Conservation (phyloP, 30 jellyfish, hydroid and myxozoan genomes). For the Hydractinia symbiolongicarpus region DNA sequence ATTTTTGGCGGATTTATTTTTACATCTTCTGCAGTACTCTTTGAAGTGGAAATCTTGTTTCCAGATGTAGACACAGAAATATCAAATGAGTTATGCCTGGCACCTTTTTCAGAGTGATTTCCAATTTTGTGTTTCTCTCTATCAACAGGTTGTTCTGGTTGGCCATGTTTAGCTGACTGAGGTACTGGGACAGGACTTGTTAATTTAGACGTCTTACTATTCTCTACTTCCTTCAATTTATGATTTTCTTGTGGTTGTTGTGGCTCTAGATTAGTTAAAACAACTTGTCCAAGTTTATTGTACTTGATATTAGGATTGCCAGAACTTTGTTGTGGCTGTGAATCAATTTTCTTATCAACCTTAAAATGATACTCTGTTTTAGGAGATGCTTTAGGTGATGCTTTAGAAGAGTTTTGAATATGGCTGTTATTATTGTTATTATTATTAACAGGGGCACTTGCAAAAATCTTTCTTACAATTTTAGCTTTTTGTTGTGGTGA, state of each 20-base stretch:
- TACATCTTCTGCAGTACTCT: neutral
- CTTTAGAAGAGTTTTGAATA: neutral
- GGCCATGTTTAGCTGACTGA: neutral
- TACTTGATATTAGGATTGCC: neutral
- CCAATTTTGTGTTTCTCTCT: neutral
- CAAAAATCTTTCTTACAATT: neutral
- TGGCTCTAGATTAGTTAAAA: neutral
- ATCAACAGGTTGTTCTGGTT: neutral
- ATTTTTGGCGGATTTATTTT: neutral
- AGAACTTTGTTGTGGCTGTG: too few species aligned
- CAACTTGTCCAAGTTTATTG: conserved; percentile 33
- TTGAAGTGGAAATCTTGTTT: neutral
- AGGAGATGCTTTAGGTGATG: neutral
- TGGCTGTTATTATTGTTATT: neutral
- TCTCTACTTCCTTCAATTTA: neutral
- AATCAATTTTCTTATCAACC: too few species aligned
- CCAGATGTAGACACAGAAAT: neutral
- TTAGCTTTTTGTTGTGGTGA: neutral
- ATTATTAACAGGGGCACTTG: neutral
- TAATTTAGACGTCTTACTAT: neutral
- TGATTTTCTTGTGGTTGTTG: neutral
- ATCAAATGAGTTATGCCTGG: neutral
- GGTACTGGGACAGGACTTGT: neutral
- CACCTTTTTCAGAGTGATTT: neutral
- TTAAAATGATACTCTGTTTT: too few species aligned